A percentile compares a stretch with the other conserved stretches of the same genome.
Evolutionary conservation across 2,888 invertebrate species (phyloP).

Genomic region (Nymphalis c-album): DNA sequence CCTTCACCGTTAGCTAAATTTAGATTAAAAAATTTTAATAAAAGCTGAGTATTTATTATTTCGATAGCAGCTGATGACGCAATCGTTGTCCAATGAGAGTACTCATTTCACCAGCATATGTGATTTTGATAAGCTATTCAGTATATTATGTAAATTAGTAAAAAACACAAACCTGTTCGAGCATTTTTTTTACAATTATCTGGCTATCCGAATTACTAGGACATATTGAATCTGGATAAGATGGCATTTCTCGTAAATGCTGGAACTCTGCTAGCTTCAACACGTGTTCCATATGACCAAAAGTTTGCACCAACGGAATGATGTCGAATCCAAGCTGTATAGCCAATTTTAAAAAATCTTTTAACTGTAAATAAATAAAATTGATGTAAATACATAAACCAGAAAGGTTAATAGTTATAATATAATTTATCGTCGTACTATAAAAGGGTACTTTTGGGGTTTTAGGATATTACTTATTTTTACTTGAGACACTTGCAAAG

Average conservation of each 20-base stretch:
- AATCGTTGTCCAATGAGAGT: not conserved
- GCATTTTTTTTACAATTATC: constrained; percentile 83
- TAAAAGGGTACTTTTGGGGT: too few species aligned
- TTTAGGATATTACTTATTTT: too few species aligned
- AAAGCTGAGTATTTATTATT: not conserved
- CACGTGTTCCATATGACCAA: constrained; percentile 91
- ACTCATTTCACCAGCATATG: too few species aligned
- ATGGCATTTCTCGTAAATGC: constrained; percentile 84
- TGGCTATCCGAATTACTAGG: constrained; percentile 83
- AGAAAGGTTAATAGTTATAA: not conserved
- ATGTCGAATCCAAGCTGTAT: constrained; percentile 82
- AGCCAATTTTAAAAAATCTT: constrained; percentile 66
- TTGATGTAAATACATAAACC: not conserved
- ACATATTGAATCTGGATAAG: constrained; percentile 85
- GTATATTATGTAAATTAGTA: too few species aligned
- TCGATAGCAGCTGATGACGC: too few species aligned
- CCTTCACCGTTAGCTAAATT: too few species aligned
- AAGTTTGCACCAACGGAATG: constrained; percentile 92
- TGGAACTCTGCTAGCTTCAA: constrained; percentile 86
- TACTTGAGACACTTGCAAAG: too few species aligned
- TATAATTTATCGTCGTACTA: not conserved
- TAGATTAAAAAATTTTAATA: not conserved
- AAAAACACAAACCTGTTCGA: constrained; percentile 84
- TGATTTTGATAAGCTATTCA: too few species aligned
- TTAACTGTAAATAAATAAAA: constrained; percentile 53